Conservation (phyloP, 2,797 vertebrate genomes). For the Protosalanx chinensis region DNA sequence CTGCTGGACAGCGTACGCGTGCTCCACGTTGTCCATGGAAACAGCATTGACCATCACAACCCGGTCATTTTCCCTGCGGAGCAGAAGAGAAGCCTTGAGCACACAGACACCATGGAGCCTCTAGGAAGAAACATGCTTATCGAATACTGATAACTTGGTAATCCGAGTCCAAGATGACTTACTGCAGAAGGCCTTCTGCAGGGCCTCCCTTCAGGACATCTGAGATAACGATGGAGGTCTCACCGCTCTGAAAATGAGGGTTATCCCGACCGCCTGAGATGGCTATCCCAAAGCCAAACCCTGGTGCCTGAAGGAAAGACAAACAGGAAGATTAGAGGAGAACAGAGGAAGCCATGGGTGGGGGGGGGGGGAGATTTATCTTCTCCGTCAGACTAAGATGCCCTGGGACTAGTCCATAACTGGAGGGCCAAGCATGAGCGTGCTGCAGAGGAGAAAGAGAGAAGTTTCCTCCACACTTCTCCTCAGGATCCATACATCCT, state of each 20-base stretch:
- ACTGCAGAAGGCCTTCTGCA: conserved; percentile 96
- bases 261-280: conserved; percentile 99
- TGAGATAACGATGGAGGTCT: conserved; percentile 98
- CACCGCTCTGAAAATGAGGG: conserved; percentile 99
- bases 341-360: background rate
- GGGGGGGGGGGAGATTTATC: background rate
- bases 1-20: conserved; percentile 97
- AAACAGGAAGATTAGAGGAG: background rate
- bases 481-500: background rate
- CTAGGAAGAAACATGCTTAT: conserved; percentile 19
- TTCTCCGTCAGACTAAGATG: background rate
- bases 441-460: too few species aligned
- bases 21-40: conserved; percentile 99
- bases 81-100: conserved; percentile 24
- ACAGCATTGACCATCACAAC: conserved; percentile 98
- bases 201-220: conserved; percentile 98
- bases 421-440: background rate
- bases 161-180: conserved; percentile 61
- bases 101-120: conserved; percentile 46
- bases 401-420: background rate
- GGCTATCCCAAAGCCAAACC: conserved; percentile 98
- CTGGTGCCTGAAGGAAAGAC: conserved; percentile 81
- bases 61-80: conserved; percentile 92
- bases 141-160: conserved; percentile 20
- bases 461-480: too few species aligned